Conservation (phyloP, 2,113 vertebrate species). For the Capreolus pygargus region DNA sequence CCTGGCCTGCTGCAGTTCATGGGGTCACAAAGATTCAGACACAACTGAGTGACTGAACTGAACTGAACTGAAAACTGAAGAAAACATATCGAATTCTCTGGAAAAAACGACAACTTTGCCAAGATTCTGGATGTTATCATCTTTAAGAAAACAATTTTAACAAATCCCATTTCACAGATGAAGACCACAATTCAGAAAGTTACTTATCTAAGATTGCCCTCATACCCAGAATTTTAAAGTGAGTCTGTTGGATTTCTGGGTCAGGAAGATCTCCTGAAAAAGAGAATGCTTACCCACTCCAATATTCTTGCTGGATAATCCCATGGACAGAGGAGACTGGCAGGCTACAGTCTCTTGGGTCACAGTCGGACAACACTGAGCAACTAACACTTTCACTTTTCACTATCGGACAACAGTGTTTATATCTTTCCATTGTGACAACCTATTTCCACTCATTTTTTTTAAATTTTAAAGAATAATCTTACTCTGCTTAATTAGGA, state of each 20-base stretch:
- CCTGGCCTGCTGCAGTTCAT: fast-evolving
- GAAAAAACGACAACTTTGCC: neutral
- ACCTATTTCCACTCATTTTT: neutral
- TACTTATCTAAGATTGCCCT: neutral
- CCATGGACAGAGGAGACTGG: neutral
- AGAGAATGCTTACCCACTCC: neutral
- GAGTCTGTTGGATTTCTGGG: neutral
- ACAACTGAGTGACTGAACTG: fast-evolving
- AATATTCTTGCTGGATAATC: neutral
- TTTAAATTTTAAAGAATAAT: neutral
- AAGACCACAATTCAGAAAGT: neutral
- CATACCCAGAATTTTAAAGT: neutral
- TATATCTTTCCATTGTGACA: neutral
- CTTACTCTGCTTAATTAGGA: neutral
- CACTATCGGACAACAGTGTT: neutral
- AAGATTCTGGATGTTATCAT: neutral
- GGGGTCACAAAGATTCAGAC: fast-evolving
- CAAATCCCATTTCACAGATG: neutral
- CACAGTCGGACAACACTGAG: neutral
- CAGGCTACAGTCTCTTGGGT: neutral
- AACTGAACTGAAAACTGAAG: neutral
- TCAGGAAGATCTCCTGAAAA: neutral
- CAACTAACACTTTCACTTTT: neutral
- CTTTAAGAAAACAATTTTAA: neutral
- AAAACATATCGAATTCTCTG: neutral